Evolutionary conservation across 2,113 vertebrate species (phyloP), one percentile per base, ranked within the genome.

Genomic region (Paralichthys olivaceus): DNA sequence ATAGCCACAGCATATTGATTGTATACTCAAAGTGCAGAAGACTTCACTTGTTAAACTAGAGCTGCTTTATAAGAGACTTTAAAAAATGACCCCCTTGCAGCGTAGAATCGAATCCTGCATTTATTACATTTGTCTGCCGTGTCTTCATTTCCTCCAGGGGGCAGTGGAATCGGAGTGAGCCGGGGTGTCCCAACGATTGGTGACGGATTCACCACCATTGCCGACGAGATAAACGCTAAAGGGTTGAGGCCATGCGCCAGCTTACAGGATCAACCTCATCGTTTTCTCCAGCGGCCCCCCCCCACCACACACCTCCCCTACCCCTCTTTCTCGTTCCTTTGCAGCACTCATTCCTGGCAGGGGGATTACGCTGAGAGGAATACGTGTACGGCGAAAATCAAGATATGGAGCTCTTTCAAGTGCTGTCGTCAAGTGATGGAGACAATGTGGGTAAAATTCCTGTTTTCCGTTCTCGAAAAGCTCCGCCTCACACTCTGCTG

Each of bases 201-300:
- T 80, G 81, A 72, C 37, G 45, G 77, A 80, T 81, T 82, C 70
- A 57, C 26, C 58, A 40, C 63, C 34, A 19, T 34, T 72, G 84
- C 79, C 63, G 77, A 78, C 85, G 71, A 61, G 83, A 89, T 87
- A 84, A 89, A 87, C 77, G 75, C 68, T 59, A 9, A 7, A 86
- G 72, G 78, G 76, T 60, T 83, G 72, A 82, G 83, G 83, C 80
- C 87, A 90, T 20, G 84, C 71, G 83, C 72, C 80, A 86, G 83
- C 70, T 90, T 91, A 85, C 80, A 2, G 81, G 86, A 93, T 92
- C 81, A 91, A 57, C 80, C 80, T 80, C 78, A 82, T 84, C 62
- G 34, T 64, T 79, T 58, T 80, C 62, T 67, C 66, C 69, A 61
- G 58, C 69, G 22, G 7, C 29, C 13, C 19, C 54, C 47, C 56